These are phyloP conservation scores for Kuschelorhynchus macadamiae DNA, from an alignment of 2,888 invertebrate species.

Conservation along the genomic window DNA sequence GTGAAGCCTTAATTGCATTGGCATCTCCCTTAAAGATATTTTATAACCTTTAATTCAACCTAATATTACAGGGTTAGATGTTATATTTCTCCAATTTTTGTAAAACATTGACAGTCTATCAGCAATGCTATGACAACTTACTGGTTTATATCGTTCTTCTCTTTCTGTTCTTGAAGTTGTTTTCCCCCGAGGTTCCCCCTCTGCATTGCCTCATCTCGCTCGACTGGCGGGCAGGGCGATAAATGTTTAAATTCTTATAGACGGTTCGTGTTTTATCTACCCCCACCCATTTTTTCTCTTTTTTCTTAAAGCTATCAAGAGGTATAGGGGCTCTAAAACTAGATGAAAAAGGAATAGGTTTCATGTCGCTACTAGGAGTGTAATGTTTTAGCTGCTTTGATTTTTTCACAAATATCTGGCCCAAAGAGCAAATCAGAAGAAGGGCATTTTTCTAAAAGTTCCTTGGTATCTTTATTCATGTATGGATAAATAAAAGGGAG, in stretches of 20 bases:
- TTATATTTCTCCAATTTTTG: no score
- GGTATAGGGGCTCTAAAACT: neutral
- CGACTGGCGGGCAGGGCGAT: no score
- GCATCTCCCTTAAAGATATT: neutral
- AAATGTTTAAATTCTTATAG: no score
- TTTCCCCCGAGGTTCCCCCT: no score
- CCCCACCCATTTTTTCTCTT: neutral
- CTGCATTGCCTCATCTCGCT: no score
- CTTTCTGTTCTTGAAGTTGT: no score
- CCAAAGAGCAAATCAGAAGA: constrained; percentile 25
- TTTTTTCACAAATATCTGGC: constrained; percentile 31
- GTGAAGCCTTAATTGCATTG: neutral
- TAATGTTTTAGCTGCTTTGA: neutral
- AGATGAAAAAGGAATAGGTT: constrained; percentile 2
- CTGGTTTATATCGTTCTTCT: no score
- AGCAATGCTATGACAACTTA: no score
- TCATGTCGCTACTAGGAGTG: constrained; percentile 20
- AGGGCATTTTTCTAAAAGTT: constrained; percentile 19
- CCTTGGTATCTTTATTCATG: constrained; percentile 5
- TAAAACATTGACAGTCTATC: no score
- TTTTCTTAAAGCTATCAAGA: neutral
- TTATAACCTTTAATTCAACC: neutral
- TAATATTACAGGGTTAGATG: no score
- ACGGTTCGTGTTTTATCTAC: no score
- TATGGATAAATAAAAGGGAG: constrained; percentile 29